A percentile compares a stretch with the other conserved stretches of the same genome.
phyloP scores from a whole-genome alignment of 2,888 invertebrate species.

The Callyntrura sp. region DNA sequence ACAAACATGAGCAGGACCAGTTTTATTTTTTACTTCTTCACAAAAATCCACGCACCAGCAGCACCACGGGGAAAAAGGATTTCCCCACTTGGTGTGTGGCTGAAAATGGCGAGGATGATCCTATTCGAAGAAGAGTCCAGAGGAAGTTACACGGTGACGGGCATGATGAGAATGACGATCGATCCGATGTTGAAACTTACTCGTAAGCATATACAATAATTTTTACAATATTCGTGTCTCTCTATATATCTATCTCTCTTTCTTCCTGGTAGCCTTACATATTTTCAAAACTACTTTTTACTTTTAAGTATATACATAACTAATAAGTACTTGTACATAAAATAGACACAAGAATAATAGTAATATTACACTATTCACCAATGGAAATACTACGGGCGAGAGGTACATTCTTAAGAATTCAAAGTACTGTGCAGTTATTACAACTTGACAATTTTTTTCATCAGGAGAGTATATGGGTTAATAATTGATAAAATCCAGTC shows the following conservation, averaged over 20 bases:
- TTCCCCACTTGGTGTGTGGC: too few species aligned
- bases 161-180: conserved; percentile 32
- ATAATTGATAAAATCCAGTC: too few species aligned
- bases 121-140: background rate
- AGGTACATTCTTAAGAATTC: too few species aligned
- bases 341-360: background rate
- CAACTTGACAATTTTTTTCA: too few species aligned
- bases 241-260: conserved; percentile 50
- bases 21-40: background rate
- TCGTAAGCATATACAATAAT: conserved; percentile 60
- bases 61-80: too few species aligned
- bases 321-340: conserved; percentile 4
- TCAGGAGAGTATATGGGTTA: too few species aligned
- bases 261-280: conserved; percentile 72
- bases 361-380: background rate
- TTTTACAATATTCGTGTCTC: conserved; percentile 57
- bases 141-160: conserved; percentile 25
- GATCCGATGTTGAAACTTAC: conserved; percentile 63
- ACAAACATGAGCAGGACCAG: background rate
- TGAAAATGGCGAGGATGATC: background rate
- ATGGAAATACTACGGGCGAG: too few species aligned
- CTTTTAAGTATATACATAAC: background rate
- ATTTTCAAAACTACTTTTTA: conserved; percentile 16
- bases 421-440: too few species aligned
- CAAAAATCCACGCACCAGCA: background rate